A percentile compares a stretch with the other conserved stretches of the same genome.
phyloP scores from a whole-genome alignment of 92 coral and sea anemone genomes.

The Phenganax marumi region DNA sequence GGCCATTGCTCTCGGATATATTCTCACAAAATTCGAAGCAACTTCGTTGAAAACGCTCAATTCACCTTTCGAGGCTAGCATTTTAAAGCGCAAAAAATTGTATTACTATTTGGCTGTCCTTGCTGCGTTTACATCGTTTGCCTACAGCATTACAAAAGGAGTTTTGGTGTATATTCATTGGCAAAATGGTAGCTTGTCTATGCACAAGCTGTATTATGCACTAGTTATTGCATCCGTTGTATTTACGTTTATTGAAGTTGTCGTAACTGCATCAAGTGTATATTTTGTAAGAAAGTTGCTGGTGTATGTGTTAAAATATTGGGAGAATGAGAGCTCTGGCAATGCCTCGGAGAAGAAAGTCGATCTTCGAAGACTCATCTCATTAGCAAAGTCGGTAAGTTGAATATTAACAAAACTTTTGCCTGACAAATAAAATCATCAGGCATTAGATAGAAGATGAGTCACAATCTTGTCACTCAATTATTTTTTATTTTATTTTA shows the following conservation, averaged over 20 bases:
- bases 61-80: constrained; percentile 60
- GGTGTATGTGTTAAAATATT: constrained; percentile 61
- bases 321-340: constrained; percentile 48
- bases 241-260: constrained; percentile 67
- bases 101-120: constrained; percentile 59
- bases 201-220: constrained; percentile 69
- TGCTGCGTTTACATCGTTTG: constrained; percentile 67
- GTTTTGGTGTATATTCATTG: constrained; percentile 63
- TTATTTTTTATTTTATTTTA: not conserved
- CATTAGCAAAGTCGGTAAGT: constrained; percentile 89
- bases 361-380: constrained; percentile 65
- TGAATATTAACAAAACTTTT: not conserved
- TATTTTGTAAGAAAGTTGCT: constrained; percentile 68
- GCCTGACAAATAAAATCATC: not conserved
- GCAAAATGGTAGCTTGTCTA: constrained; percentile 60
- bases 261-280: constrained; percentile 64
- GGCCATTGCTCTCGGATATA: constrained; percentile 60
- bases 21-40: constrained; percentile 63
- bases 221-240: constrained; percentile 65
- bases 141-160: constrained; percentile 79
- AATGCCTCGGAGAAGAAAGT: constrained; percentile 57
- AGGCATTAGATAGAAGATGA: not conserved
- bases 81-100: constrained; percentile 58
- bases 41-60: constrained; percentile 65
- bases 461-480: not conserved